phyloP scores from a whole-genome alignment of 2,888 invertebrate genomes.

The Phyto melanocephala region DNA sequence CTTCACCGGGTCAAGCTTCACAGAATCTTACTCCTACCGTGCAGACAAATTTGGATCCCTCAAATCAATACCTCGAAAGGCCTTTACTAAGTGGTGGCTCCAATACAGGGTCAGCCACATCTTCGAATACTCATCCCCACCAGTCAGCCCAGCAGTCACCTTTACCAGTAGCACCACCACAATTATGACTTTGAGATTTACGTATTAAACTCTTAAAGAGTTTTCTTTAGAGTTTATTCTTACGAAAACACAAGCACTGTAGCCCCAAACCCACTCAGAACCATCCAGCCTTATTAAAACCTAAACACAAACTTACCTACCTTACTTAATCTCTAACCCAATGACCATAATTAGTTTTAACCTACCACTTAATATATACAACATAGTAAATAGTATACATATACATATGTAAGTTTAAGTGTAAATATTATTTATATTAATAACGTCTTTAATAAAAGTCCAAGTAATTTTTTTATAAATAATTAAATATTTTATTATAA shows the following conservation, averaged over 20 bases:
- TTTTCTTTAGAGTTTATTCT: conserved; percentile 70
- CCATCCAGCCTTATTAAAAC: conserved; percentile 19
- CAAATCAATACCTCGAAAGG: conserved; percentile 69
- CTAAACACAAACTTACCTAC: background rate
- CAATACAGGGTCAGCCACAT: conserved; percentile 61
- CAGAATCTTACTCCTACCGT: conserved; percentile 60
- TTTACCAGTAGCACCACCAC: conserved; percentile 72
- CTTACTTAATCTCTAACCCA: background rate
- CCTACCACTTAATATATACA: background rate
- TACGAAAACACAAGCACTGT: background rate
- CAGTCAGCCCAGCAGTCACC: conserved; percentile 64
- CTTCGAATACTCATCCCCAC: conserved; percentile 59
- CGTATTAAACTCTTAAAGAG: conserved; percentile 78
- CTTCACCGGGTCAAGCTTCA: conserved; percentile 70
- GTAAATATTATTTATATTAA: background rate
- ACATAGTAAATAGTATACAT: background rate
- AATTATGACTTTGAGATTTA: conserved; percentile 79
- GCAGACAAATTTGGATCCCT: conserved; percentile 51
- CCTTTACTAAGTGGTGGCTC: conserved; percentile 69
- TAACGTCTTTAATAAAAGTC: background rate
- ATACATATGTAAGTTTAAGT: background rate
- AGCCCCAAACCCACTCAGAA: conserved; percentile 23
- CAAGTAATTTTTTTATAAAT: background rate
- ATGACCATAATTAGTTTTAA: conserved; percentile 21
- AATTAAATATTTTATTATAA: background rate